These are phyloP conservation scores for Heterodera schachtii DNA, from an alignment of 1,140 invertebrate species.

Conservation along the genomic window DNA sequence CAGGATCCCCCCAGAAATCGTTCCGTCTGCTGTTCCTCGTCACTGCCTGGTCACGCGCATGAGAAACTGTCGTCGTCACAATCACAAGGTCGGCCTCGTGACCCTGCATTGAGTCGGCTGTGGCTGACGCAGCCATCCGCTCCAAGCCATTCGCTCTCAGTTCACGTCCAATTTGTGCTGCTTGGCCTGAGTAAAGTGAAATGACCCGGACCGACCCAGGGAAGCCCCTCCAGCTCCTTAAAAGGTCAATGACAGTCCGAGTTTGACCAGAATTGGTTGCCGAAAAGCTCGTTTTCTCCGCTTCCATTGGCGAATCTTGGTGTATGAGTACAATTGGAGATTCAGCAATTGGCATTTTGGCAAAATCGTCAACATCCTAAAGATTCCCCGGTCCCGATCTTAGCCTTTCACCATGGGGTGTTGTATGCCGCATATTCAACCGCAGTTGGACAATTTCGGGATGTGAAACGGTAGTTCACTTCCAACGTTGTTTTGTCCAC, in stretches of 20 bases:
- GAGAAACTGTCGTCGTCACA: neutral
- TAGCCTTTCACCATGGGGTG: neutral
- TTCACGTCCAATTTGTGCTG: neutral
- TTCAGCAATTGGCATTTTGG: neutral
- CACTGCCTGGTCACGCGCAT: neutral
- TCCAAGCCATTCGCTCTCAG: neutral
- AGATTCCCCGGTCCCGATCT: neutral
- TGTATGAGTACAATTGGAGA: neutral
- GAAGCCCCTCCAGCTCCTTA: neutral
- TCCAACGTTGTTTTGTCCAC: neutral
- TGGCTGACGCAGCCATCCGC: neutral
- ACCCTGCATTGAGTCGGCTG: neutral
- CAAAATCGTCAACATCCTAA: neutral
- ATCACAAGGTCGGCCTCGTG: neutral
- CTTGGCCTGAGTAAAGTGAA: neutral
- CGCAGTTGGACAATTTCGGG: constrained; percentile 4
- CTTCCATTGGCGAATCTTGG: neutral
- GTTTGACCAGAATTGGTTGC: neutral
- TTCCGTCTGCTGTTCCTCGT: neutral
- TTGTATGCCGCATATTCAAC: neutral
- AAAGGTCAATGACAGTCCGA: neutral
- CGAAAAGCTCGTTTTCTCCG: neutral
- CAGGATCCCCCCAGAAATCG: constrained; percentile 6
- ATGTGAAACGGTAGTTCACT: neutral
- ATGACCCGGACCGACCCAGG: neutral